Percentiles rank a stretch among this genome's conserved stretches.
These are phyloP conservation scores for Adoxophyes honmai DNA, from an alignment of 1,140 invertebrate species.

Conservation along the genomic window DNA sequence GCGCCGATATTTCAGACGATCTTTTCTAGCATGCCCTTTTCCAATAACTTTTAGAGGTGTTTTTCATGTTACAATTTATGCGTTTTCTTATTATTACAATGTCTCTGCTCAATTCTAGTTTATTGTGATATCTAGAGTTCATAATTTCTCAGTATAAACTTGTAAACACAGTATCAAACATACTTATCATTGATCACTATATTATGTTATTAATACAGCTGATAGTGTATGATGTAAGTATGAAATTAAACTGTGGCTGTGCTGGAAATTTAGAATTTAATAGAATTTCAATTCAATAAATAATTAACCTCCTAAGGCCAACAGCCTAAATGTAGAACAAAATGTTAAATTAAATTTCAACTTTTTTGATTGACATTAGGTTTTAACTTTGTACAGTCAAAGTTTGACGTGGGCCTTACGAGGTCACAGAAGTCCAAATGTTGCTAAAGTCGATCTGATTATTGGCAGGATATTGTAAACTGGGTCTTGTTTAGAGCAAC, in stretches of 20 bases:
- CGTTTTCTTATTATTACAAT: background rate
- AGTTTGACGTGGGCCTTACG: too few species aligned
- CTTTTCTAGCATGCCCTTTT: conserved; percentile 6
- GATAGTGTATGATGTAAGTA: conserved; percentile 23
- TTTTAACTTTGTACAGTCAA: too few species aligned
- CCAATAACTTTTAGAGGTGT: conserved; percentile 3
- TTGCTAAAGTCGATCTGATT: too few species aligned
- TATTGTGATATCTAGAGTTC: background rate
- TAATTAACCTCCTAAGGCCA: background rate
- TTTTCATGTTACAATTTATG: conserved; percentile 2
- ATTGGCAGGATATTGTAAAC: too few species aligned
- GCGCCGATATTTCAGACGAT: background rate
- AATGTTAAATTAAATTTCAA: too few species aligned
- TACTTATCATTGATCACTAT: conserved; percentile 7
- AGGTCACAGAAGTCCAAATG: too few species aligned
- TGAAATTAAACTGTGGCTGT: conserved; percentile 50
- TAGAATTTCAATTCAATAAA: conserved; percentile 5
- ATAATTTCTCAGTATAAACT: background rate
- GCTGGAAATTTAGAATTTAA: conserved; percentile 26
- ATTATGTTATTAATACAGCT: conserved; percentile 1
- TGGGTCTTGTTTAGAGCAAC: too few species aligned
- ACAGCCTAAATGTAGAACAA: too few species aligned
- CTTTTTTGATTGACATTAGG: too few species aligned
- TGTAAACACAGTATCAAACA: conserved; percentile 3
- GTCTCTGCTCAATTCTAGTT: conserved; percentile 5